Base-by-base conservation (phyloP, 1,140 invertebrate species). In the Anoplolepis gracilipes region DNA sequence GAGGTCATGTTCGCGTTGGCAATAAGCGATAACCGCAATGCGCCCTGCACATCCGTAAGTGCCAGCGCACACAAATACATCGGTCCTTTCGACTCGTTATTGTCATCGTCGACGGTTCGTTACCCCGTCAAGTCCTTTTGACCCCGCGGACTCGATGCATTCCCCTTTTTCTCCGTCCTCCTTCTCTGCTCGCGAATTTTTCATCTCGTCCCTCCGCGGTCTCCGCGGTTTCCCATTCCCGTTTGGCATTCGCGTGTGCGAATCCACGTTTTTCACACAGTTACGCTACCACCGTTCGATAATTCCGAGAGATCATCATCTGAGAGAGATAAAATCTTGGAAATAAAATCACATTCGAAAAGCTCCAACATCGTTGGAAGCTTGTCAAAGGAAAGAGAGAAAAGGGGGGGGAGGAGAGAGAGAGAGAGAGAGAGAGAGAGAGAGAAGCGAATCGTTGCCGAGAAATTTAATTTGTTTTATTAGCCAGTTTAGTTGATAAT, bases 41-140 rank as follows among this genome's bases (percentile, higher is more conserved):
- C 67, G 25, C 72, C 73, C 59, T 55, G 57, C 82, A 72, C 67
- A 77, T 57, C 49, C 65, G 42, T 49, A 49, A 76, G 73, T 84
- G 84, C 57, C 85, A 70, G 82, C 36, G 62, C 70, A 86, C 86
- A 90, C 85, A 89, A 88, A 90, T 86, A 90, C 85, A 55, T 86
- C 87, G 82, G 85, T 87, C 85, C 84, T 59, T 81, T 81, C 85
- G 73, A 85, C 85, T 87, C 89, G 87, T 92, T 92, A 81, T 81
- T 81, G 91, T 92, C 87, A 90, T 92, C 90, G 64, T 84, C 86
- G 46, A 67, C 87, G 88, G 89, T 92, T 91, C 87, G 90, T 92
- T 91, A 92, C 87, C 86, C 88, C 55, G 87, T 28, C 81, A 53
- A 87, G 87, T 78, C 87, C 85, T 87, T 90, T 90, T 90, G 90